Conservation (phyloP, 2,797 vertebrate genomes). For the Gymnodraco acuticeps region DNA sequence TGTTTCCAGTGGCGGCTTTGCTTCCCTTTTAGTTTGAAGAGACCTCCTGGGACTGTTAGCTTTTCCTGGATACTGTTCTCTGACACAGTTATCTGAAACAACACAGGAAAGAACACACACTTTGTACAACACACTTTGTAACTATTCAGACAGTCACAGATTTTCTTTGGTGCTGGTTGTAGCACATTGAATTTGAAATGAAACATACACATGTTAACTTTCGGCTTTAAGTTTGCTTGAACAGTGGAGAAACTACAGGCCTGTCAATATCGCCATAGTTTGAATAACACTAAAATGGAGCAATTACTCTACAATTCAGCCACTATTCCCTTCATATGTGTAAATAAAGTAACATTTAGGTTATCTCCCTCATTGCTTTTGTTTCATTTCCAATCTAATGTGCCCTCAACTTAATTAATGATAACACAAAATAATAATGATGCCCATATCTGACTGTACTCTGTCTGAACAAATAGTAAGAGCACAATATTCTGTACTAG, state of each 20-base stretch:
- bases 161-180: background rate
- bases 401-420: background rate
- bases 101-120: background rate
- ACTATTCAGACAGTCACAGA: background rate
- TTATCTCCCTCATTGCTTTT: background rate
- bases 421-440: too few species aligned
- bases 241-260: background rate
- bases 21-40: background rate
- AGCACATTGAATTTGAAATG: background rate
- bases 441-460: background rate
- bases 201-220: background rate
- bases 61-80: background rate
- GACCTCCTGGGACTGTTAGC: background rate
- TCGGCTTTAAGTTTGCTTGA: background rate
- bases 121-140: background rate
- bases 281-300: background rate
- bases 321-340: background rate
- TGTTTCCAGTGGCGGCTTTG: background rate
- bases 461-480: background rate
- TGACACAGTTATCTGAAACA: background rate
- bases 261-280: background rate
- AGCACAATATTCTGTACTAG: too few species aligned
- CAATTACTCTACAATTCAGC: background rate
- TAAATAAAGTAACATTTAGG: background rate
- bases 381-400: conserved; percentile 1